Percentiles rank a stretch among this genome's conserved stretches.
Conservation (phyloP, 2,888 invertebrate species). For the Seira musarum region DNA sequence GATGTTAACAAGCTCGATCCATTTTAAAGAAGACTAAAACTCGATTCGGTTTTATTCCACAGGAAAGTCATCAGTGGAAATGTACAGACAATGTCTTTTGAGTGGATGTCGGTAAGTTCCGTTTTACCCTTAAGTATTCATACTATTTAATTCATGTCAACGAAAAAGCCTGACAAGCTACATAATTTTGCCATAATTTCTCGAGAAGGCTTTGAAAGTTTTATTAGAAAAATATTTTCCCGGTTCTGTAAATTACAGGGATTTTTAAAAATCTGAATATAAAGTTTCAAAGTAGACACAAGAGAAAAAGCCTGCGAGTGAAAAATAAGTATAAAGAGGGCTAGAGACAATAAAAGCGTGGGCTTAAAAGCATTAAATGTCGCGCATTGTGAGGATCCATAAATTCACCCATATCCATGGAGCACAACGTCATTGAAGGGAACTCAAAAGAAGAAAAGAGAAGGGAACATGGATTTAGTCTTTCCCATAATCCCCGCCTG, state of each 20-base stretch:
- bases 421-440: not conserved
- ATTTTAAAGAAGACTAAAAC: too few relatives aligned
- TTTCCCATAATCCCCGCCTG: conserved; percentile 45
- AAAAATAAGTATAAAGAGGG: not conserved
- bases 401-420: conserved; percentile 32
- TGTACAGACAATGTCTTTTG: conserved; percentile 97
- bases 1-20: too few relatives aligned
- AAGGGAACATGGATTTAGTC: conserved; percentile 48
- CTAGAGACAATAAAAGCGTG: conserved; percentile 5
- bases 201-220: too few relatives aligned
- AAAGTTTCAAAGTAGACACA: too few relatives aligned
- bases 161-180: too few relatives aligned
- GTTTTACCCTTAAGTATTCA: too few relatives aligned
- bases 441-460: not conserved
- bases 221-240: too few relatives aligned
- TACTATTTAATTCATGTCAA: too few relatives aligned
- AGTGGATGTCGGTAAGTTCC: conserved; percentile 93
- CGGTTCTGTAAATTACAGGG: too few relatives aligned
- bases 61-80: conserved; percentile 96
- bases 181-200: too few relatives aligned
- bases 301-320: not conserved
- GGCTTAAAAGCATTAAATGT: conserved; percentile 42
- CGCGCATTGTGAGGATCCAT: conserved; percentile 22
- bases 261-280: too few relatives aligned
- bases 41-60: too few relatives aligned